Conservation (phyloP, 2,888 invertebrate species). For the Bembecia ichneumoniformis region DNA sequence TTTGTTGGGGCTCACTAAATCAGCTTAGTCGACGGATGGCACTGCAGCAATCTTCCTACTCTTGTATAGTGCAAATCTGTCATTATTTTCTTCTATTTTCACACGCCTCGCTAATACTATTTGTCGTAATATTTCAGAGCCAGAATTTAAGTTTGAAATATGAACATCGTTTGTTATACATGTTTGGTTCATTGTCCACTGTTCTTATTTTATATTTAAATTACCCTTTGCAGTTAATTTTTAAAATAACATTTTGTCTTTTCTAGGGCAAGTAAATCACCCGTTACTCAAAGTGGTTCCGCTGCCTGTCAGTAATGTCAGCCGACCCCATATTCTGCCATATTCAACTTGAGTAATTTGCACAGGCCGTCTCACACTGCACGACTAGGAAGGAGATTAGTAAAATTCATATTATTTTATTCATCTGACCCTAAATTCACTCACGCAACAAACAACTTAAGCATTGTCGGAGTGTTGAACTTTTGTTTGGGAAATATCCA, state of each 20-base stretch:
- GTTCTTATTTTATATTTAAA: too few species aligned
- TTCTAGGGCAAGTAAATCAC: neutral
- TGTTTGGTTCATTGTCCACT: too few species aligned
- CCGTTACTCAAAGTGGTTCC: neutral
- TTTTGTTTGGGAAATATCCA: too few species aligned
- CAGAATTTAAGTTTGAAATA: too few species aligned
- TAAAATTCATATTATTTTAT: neutral
- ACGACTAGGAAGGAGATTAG: neutral
- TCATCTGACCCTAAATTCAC: neutral
- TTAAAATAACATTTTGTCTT: neutral
- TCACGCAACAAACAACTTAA: neutral
- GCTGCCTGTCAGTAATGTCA: neutral
- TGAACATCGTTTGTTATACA: too few species aligned
- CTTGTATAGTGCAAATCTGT: constrained; percentile 45
- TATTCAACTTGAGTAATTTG: neutral
- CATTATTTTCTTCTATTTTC: constrained; percentile 27
- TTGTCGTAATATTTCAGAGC: neutral
- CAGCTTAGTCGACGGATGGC: constrained; percentile 61
- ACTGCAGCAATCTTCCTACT: constrained; percentile 41
- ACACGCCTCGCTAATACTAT: constrained; percentile 10
- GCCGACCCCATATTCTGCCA: neutral
- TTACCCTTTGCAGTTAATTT: neutral
- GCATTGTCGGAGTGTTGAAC: too few species aligned
- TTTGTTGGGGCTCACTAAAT: constrained; percentile 58
- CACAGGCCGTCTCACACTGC: neutral